These are phyloP conservation scores for Mesembrinibis cayennensis DNA, from an alignment of 2,113 vertebrate species.

Conservation along the genomic window DNA sequence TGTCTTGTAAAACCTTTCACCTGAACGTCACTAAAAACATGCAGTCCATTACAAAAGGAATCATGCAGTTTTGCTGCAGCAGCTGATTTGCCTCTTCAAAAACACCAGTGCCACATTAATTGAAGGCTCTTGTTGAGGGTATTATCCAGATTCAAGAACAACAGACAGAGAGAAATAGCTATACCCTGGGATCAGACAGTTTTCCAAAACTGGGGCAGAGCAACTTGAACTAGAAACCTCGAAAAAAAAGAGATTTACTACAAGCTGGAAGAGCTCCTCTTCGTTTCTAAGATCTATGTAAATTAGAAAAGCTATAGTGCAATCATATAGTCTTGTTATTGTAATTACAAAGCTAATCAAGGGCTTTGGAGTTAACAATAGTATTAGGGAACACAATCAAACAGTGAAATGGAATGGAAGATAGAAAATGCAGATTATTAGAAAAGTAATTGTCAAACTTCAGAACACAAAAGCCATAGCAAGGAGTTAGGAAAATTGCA, in stretches of 20 bases:
- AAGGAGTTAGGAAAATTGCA: constrained; percentile 21
- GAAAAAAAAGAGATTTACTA: constrained; percentile 46
- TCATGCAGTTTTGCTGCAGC: constrained; percentile 13
- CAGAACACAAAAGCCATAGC: neutral
- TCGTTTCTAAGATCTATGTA: neutral
- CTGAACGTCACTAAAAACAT: constrained; percentile 25
- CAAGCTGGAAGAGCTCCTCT: neutral
- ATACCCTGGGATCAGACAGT: constrained; percentile 25
- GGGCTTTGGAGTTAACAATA: neutral
- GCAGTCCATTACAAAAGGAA: neutral
- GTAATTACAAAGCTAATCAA: neutral
- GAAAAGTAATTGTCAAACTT: neutral
- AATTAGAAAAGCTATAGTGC: neutral
- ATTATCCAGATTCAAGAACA: constrained; percentile 47
- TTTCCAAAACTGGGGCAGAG: constrained; percentile 47
- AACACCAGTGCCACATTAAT: constrained; percentile 35
- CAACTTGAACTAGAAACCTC: constrained; percentile 46
- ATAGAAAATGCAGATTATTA: neutral
- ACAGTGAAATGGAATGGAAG: neutral
- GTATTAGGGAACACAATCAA: neutral
- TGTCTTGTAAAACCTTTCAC: constrained; percentile 38
- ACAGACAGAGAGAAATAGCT: constrained; percentile 46
- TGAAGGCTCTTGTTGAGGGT: constrained; percentile 18
- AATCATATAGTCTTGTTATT: neutral
- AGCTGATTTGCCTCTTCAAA: constrained; percentile 49